Percentiles rank a stretch among this genome's conserved stretches.
Conservation (phyloP, 1,140 invertebrate species). For the Helicoverpa zea region DNA sequence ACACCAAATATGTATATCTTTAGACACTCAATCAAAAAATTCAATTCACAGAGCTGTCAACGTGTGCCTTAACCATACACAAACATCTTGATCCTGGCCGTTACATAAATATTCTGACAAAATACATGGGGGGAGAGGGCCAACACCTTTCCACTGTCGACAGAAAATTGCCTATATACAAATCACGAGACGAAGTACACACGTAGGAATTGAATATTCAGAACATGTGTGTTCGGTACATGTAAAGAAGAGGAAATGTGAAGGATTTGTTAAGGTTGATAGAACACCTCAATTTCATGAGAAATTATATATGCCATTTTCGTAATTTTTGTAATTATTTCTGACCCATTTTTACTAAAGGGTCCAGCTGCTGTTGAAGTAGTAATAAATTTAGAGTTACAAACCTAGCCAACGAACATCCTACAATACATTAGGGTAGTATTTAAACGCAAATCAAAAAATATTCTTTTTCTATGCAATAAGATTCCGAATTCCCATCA, state of each 20-base stretch:
- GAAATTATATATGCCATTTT: not conserved
- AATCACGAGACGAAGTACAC: conserved; percentile 4
- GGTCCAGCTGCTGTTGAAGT: too few species aligned
- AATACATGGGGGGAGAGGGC: not conserved
- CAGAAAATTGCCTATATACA: conserved; percentile 25
- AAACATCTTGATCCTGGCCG: conserved; percentile 25
- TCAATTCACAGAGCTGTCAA: not conserved
- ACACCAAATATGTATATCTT: too few species aligned
- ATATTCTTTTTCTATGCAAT: too few species aligned
- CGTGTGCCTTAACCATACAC: conserved; percentile 6
- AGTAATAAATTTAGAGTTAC: too few species aligned
- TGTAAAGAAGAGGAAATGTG: conserved; percentile 29
- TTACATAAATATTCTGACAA: conserved; percentile 15
- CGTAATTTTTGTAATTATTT: not conserved
- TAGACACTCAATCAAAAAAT: too few species aligned
- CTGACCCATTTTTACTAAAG: not conserved
- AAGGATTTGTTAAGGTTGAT: conserved; percentile 5
- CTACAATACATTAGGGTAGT: too few species aligned
- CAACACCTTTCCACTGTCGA: conserved; percentile 14
- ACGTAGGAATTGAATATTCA: conserved; percentile 39
- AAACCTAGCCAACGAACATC: too few species aligned
- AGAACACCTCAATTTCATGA: not conserved
- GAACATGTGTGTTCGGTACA: not conserved
- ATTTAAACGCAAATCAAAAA: too few species aligned
- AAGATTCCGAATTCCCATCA: too few species aligned